Percentiles rank a stretch among this genome's conserved stretches.
These are phyloP conservation scores for Therioaphis trifolii DNA, from an alignment of 2,888 invertebrate genomes.

Conservation along the genomic window DNA sequence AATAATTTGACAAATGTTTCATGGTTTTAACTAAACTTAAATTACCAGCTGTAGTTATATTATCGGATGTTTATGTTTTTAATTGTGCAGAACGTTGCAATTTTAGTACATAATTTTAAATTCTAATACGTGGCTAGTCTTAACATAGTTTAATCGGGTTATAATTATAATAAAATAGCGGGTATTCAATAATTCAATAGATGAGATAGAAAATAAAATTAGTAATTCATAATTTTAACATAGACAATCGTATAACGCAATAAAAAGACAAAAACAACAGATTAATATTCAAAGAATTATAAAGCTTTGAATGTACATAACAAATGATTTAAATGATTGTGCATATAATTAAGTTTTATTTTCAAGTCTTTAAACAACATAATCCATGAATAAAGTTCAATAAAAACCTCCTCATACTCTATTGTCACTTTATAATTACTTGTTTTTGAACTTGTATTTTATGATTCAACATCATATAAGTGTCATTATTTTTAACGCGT, in stretches of 20 bases:
- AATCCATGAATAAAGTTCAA: not conserved
- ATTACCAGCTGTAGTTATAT: not conserved
- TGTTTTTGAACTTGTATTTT: not conserved
- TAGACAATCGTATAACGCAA: not conserved
- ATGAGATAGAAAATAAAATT: not conserved
- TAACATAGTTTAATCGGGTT: not conserved
- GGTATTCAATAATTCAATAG: not conserved
- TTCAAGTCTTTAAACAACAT: conserved; percentile 23
- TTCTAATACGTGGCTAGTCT: not conserved
- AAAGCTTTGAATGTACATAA: not conserved
- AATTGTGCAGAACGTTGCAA: not conserved
- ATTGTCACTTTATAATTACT: not conserved
- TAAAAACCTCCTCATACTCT: not conserved
- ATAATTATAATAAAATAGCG: not conserved
- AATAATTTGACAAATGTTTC: conserved; percentile 39
- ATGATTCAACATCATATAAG: not conserved
- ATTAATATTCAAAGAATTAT: not conserved
- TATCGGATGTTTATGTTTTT: not conserved
- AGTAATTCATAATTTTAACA: not conserved
- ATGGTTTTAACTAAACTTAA: not conserved
- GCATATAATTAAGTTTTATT: not conserved
- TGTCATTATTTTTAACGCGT: no score
- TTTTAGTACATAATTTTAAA: not conserved
- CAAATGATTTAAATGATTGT: not conserved
- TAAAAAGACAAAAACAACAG: not conserved